Conservation (phyloP, 1,140 invertebrate genomes). For the Drosophila ambigua region DNA sequence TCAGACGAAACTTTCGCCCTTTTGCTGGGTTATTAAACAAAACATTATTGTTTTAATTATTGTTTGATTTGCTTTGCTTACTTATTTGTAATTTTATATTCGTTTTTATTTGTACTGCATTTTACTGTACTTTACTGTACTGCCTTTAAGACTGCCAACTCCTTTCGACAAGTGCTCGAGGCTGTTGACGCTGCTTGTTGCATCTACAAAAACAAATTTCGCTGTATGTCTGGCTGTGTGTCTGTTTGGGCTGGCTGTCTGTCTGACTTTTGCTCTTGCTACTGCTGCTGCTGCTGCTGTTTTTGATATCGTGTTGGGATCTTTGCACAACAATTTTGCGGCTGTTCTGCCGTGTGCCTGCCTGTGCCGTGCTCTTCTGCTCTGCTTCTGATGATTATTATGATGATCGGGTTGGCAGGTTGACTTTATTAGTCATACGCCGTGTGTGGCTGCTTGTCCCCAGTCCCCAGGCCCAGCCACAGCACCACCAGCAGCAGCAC, state of each 20-base stretch:
- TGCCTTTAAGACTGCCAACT: conserved; percentile 9
- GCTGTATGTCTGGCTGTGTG: conserved; percentile 11
- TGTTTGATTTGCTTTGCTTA: background rate
- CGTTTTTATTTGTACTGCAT: conserved; percentile 13
- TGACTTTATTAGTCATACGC: conserved; percentile 80
- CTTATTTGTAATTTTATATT: no score
- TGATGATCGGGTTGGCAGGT: conserved; percentile 44
- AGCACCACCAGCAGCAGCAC: no score
- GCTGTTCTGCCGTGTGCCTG: no score
- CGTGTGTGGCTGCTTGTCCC: conserved; percentile 38
- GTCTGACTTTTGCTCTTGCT: conserved; percentile 7
- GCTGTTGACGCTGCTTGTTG: conserved; percentile 37
- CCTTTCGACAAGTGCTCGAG: conserved; percentile 28
- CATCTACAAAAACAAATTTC: conserved; percentile 33
- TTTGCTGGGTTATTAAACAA: background rate
- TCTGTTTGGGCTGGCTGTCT: background rate
- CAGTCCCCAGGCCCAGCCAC: no score
- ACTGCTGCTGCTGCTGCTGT: conserved; percentile 6
- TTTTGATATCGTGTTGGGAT: conserved; percentile 54
- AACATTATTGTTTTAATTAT: background rate
- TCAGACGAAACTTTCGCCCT: conserved; percentile 16
- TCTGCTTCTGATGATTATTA: conserved; percentile 17
- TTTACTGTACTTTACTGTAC: conserved; percentile 11
- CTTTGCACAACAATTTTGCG: conserved; percentile 59
- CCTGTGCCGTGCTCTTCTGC: conserved; percentile 1